phyloP scores from a whole-genome alignment of 2,113 vertebrate genomes.

The Ictalurus furcatus region DNA sequence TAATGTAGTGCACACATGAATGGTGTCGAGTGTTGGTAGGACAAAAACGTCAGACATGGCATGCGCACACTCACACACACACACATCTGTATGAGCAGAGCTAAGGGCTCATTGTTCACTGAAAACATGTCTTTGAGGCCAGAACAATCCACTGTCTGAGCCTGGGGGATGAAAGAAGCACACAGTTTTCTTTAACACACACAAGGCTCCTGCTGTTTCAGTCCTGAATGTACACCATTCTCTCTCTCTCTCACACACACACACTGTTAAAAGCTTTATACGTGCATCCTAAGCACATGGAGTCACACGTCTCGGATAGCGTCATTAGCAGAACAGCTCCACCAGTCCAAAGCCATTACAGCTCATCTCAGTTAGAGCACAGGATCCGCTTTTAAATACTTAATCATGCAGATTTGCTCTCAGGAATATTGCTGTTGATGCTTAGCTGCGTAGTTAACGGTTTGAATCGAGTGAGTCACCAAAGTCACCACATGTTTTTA shows the following conservation, averaged over 20 bases:
- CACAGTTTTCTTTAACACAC: constrained; percentile 17
- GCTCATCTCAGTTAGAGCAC: constrained; percentile 7
- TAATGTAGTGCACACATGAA: neutral
- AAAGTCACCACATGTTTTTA: neutral
- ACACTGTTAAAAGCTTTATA: neutral
- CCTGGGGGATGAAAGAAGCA: constrained; percentile 23
- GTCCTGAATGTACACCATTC: constrained; percentile 11
- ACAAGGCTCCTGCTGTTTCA: constrained; percentile 13
- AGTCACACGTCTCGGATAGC: neutral
- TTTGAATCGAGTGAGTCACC: neutral
- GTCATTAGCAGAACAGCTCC: neutral
- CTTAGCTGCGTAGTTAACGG: neutral
- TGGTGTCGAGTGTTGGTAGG: neutral
- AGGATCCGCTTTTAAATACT: neutral
- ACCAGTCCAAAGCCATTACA: neutral
- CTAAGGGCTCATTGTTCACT: constrained; percentile 31
- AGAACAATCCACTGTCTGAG: constrained; percentile 40
- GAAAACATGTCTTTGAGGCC: constrained; percentile 36
- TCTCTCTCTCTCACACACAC: neutral
- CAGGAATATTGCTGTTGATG: neutral
- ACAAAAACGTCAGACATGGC: constrained; percentile 2
- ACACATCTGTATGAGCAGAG: neutral
- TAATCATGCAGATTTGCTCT: neutral
- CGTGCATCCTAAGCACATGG: neutral
- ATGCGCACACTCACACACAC: neutral